These are phyloP conservation scores for Mormyrus proboscirostris DNA, from an alignment of 2,797 vertebrate species.

Conservation along the genomic window DNA sequence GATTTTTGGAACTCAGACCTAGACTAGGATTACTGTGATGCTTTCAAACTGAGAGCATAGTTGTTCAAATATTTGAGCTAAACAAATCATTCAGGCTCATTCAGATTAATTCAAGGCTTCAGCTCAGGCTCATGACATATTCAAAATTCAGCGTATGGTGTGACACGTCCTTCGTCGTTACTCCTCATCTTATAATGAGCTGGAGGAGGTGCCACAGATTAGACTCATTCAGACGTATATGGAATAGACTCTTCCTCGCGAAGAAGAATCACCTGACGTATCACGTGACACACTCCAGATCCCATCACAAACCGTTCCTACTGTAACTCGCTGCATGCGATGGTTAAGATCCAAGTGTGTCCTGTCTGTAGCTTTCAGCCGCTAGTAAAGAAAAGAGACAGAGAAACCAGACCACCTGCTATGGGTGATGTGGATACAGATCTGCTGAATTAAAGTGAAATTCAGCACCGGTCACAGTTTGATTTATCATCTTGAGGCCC, in stretches of 20 bases:
- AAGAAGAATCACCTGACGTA: background rate
- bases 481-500: slow-evolving; percentile 42
- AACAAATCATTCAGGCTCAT: background rate
- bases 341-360: background rate
- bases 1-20: background rate
- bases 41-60: background rate
- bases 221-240: background rate
- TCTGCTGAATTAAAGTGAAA: slow-evolving; percentile 39
- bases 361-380: background rate
- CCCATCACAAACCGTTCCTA: background rate
- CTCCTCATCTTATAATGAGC: background rate
- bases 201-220: slow-evolving; percentile 1
- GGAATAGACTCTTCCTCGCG: background rate
- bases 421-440: slow-evolving; percentile 31
- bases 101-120: background rate
- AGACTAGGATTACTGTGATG: background rate
- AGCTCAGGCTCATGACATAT: background rate
- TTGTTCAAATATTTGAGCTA: background rate
- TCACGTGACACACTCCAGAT: background rate
- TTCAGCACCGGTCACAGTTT: slow-evolving; percentile 27
- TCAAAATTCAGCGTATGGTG: background rate
- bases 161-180: background rate
- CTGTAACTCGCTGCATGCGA: background rate
- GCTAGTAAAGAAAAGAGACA: background rate
- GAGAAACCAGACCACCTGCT: slow-evolving; percentile 33